Base-by-base conservation (phyloP, 2,113 vertebrate species). In the Cynopterus brachyotis region DNA sequence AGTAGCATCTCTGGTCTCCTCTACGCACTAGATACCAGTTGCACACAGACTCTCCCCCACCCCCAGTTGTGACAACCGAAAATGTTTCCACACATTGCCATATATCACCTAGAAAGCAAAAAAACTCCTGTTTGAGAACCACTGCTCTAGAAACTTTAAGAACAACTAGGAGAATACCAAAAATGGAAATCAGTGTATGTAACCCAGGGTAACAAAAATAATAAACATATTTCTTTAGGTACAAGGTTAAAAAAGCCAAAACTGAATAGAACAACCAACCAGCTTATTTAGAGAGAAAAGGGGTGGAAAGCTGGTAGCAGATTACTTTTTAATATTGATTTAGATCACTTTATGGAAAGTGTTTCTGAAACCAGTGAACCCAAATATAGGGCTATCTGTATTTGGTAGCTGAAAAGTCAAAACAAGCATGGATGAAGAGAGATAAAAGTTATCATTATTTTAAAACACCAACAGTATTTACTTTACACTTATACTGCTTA, bases 271-370 rank as follows among this genome's bases (percentile, higher is more conserved):
- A 37, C 15, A 75, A 19, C n/a, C 8, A 64, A 15, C 28, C 8
- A 64, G 17, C 32, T 73, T 90, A 78, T 82, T 82, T 37, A 73
- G n/a, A 93, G 89, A 73, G 30, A 73, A 59, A 94, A 81, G n/a
- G 47, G 15, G 24, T 80, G 67, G 60, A 88, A 82, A 95, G 10
- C 70, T 64, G 59, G 78, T 86, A 64, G 47, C 37, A 94, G 37
- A 69, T 66, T 84, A 8, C 55, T 94, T 84, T 88, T 85, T 81
- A 76, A 62, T 70, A 22, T 32, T 91, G 37, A 94, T 80, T 90
- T 92, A 67, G 47, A 64, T 78, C 17, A 88, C 73, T 79, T 59
- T 75, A 53, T 73, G 32, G 60, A 72, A 94, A 80, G 9, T 93
- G 45, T 62, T 78, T 40, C 42, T 87, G 40, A 72, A 76, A 53